Base-by-base conservation (phyloP, 2,888 invertebrate genomes). In the Endotricha flammealis region DNA sequence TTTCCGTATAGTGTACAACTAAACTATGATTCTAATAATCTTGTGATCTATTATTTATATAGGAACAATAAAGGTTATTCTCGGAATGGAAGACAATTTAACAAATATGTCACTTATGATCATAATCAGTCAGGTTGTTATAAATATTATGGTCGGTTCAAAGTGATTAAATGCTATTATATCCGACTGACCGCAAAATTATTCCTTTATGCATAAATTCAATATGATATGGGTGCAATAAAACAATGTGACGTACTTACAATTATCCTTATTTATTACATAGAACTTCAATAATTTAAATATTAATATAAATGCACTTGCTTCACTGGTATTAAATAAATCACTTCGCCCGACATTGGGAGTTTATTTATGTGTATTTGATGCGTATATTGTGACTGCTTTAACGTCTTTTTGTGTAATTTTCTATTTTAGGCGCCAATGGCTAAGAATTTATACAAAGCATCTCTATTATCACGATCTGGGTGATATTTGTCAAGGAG, bases 401-500 rank as follows among this genome's bases (percentile, higher is more conserved):
- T 12, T 27, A 10, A n/a, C n/a, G 11, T 10, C 8, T 27, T 12
- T 12, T 8, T 27, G 12, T 8, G 12, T 7, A 27, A 27, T 11
- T 33, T 52, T 12, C 4, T 24, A 67, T 53, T 29, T 82, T 88
- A 60, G 87, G 88, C 71, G 27, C 83, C 83, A 20, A 77, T 83
- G 5, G 75, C 65, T 43, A 85, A 59, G 50, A 87, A 87, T 9
- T 78, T 85, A 52, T 88, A 87, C 54, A 93, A 90, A 39, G 89
- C 90, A 42, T 83, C 86, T 55, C 89, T 85, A 77, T 93, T 94
- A 33, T 82, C 58, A 7, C 90, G 89, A 12, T 89, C 87, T 0
- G 92, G 91, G 67, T 94, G 94, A 67, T 91, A 95, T 72, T 93
- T 93, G 38, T 82, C 88, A 46, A 92, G 88, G 3, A 95, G 80